These are phyloP conservation scores for Clarias batrachus DNA, from an alignment of 2,113 vertebrate species.

Conservation along the genomic window DNA sequence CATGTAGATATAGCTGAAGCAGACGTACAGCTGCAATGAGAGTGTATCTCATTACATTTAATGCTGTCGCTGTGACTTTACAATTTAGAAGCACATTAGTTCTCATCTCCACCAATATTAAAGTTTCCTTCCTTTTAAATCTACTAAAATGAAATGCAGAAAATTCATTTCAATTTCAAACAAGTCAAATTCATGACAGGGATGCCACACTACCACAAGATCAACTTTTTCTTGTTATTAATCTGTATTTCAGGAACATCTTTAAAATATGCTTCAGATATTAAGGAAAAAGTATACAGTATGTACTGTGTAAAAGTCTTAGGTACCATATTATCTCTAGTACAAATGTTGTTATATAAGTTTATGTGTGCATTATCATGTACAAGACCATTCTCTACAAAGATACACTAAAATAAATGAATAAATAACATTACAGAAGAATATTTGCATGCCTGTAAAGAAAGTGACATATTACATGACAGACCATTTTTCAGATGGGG, in stretches of 20 bases:
- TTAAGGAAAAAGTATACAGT: not conserved
- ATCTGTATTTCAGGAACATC: no score
- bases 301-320: no score
- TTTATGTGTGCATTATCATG: no score
- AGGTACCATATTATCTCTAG: no score
- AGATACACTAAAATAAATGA: no score
- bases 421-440: no score
- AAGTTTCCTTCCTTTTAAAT: not conserved
- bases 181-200: not conserved
- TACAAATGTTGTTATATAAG: no score
- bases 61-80: not conserved
- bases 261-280: not conserved
- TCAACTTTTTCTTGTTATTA: no score
- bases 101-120: not conserved
- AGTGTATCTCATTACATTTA: conserved; percentile 2
- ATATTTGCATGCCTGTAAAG: no score
- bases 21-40: not conserved
- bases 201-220: not conserved
- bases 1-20: not conserved
- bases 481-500: no score
- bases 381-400: no score
- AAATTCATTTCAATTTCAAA: not conserved
- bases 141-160: not conserved
- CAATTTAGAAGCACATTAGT: not conserved
- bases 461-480: no score